Evolutionary conservation across 2,797 vertebrate genomes (phyloP).

Genomic region (Rhadinocentrus ornatus): DNA sequence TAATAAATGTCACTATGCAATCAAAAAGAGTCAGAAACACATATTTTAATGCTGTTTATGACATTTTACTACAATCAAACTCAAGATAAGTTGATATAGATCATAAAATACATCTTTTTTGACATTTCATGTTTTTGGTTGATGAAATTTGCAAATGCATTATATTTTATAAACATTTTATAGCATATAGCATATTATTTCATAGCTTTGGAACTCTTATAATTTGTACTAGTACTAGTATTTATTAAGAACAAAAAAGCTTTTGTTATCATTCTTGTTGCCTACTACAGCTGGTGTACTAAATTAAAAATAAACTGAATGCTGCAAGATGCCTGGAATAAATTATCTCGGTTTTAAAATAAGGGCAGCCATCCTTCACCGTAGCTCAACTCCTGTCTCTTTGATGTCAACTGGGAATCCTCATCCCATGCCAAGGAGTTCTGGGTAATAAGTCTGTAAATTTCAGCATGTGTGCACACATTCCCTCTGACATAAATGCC

Average conservation of each 20-base stretch:
- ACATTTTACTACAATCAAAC: no score
- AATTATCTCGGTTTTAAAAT: background rate
- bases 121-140: background rate
- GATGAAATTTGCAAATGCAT: background rate
- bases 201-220: no score
- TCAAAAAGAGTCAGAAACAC: no score
- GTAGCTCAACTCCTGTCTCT: background rate
- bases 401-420: conserved; percentile 29
- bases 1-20: no score
- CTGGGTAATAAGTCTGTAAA: background rate
- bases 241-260: background rate
- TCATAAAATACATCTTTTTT: no score
- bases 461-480: background rate
- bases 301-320: background rate
- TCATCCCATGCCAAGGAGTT: conserved; percentile 3
- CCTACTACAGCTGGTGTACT: background rate
- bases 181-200: no score
- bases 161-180: background rate
- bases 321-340: background rate
- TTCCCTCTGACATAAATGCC: conserved; percentile 1
- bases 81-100: no score
- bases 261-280: background rate
- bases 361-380: background rate
- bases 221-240: background rate
- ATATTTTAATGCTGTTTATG: background rate